Percentiles rank a stretch among this genome's conserved stretches.
Conservation (phyloP, 2,113 vertebrate genomes). For the Edolisoma coerulescens region DNA sequence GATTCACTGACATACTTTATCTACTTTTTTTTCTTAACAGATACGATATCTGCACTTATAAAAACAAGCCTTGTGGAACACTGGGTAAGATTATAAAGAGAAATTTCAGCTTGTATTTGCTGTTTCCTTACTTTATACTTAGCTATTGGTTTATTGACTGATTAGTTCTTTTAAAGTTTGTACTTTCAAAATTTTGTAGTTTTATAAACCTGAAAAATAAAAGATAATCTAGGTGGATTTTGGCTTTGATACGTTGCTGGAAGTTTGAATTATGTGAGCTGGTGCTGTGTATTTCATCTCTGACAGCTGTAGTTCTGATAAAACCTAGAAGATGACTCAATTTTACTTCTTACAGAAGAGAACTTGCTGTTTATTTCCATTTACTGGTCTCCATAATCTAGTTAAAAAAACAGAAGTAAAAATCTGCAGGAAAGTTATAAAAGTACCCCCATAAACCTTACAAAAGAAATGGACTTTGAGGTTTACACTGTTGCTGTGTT, state of each 20-base stretch:
- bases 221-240: background rate
- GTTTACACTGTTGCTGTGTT: background rate
- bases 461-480: background rate
- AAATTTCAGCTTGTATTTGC: slow-evolving; percentile 35
- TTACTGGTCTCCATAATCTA: background rate
- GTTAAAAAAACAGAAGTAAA: background rate
- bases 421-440: background rate
- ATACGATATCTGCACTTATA: slow-evolving; percentile 99
- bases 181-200: background rate
- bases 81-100: slow-evolving; percentile 84
- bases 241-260: background rate
- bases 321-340: slow-evolving; percentile 23
- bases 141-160: background rate
- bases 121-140: background rate
- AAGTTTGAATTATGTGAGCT: background rate
- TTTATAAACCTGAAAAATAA: background rate
- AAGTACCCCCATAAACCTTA: background rate
- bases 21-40: slow-evolving; percentile 73
- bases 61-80: slow-evolving; percentile 99
- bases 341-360: background rate
- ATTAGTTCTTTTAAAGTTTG: background rate
- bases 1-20: slow-evolving; percentile 57
- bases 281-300: background rate
- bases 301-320: background rate
- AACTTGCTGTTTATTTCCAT: background rate